A percentile compares a stretch with the other conserved stretches of the same genome.
Conservation (phyloP, 2,113 vertebrate species). For the Macaca fascicularis region DNA sequence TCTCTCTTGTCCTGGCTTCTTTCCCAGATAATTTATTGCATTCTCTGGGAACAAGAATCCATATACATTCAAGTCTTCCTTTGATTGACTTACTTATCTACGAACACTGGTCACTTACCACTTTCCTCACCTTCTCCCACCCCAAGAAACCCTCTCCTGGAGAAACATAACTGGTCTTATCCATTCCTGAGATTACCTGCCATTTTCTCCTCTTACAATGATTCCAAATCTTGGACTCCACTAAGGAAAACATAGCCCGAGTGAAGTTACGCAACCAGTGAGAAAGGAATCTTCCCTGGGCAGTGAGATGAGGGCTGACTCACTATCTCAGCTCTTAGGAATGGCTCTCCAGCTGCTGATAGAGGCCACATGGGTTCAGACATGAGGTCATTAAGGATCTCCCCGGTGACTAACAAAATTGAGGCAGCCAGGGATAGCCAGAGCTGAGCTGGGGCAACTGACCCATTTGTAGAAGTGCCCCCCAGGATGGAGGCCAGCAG, state of each 20-base stretch:
- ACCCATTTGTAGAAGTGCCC: background rate
- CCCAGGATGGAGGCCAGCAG: background rate
- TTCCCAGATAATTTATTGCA: background rate
- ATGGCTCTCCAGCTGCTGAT: slow-evolving; percentile 42
- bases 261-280: slow-evolving; percentile 26
- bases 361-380: background rate
- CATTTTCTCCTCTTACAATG: background rate
- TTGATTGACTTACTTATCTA: background rate
- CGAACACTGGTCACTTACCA: background rate
- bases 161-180: background rate
- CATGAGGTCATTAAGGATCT: background rate
- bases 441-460: background rate
- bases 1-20: slow-evolving; percentile 5
- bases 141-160: background rate
- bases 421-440: background rate
- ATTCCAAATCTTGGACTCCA: slow-evolving; percentile 32
- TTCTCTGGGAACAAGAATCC: background rate
- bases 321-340: slow-evolving; percentile 47
- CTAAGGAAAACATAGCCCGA: slow-evolving; percentile 36
- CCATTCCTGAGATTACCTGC: background rate
- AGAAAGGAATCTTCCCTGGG: slow-evolving; percentile 37
- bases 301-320: background rate
- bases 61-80: background rate
- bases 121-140: background rate
- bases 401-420: background rate